Conservation (phyloP, 2,888 invertebrate species). For the Actias luna region DNA sequence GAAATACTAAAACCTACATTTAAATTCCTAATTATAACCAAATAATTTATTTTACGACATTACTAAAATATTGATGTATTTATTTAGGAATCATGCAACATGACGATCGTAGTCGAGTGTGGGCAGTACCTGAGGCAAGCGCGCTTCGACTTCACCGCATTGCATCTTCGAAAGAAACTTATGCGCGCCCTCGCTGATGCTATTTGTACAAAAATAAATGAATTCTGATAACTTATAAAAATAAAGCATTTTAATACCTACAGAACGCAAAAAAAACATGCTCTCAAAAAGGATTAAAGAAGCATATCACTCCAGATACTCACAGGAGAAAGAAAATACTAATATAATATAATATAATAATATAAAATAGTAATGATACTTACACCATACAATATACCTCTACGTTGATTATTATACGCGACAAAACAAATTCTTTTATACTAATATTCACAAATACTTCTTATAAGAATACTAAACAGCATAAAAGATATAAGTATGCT, state of each 20-base stretch:
- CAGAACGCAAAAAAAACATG: not conserved
- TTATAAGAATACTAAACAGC: not conserved
- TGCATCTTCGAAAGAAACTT: slow-evolving; percentile 53
- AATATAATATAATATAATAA: too few relatives aligned
- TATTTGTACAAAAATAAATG: slow-evolving; percentile 59
- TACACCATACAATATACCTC: not conserved
- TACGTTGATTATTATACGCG: not conserved
- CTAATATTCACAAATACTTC: not conserved
- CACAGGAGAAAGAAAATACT: not conserved
- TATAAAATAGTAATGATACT: too few relatives aligned
- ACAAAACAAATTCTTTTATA: not conserved
- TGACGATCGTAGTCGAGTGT: slow-evolving; percentile 69
- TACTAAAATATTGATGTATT: not conserved
- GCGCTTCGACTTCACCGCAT: slow-evolving; percentile 61
- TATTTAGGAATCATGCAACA: slow-evolving; percentile 70
- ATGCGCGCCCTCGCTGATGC: slow-evolving; percentile 49
- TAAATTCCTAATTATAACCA: not conserved
- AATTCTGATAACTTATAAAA: slow-evolving; percentile 30
- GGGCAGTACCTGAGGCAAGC: slow-evolving; percentile 56
- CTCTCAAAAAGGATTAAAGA: not conserved
- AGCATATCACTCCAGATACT: not conserved
- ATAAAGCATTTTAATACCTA: not conserved
- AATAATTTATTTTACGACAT: not conserved
- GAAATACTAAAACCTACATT: not conserved
- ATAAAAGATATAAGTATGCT: not conserved